Conservation (phyloP, 2,888 invertebrate genomes). For the Athalia cordata region DNA sequence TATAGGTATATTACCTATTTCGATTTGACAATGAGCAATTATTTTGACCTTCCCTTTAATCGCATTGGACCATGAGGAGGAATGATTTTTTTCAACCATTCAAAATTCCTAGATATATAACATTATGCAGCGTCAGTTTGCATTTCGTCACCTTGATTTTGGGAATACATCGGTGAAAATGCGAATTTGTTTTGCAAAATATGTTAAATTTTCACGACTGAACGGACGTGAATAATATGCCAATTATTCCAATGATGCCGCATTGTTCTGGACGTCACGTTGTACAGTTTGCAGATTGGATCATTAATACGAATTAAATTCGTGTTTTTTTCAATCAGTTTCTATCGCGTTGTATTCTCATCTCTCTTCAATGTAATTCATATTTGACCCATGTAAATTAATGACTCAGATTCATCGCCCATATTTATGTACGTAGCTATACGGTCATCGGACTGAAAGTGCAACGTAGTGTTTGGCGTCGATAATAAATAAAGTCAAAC, state of each 20-base stretch:
- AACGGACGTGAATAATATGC: neutral
- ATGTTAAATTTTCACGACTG: neutral
- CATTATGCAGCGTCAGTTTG: neutral
- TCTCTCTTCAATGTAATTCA: too few species aligned
- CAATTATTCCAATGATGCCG: neutral
- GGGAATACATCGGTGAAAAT: neutral
- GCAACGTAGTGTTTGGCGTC: too few species aligned
- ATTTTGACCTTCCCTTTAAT: slow-evolving; percentile 4
- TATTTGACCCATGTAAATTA: neutral
- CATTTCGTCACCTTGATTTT: too few species aligned
- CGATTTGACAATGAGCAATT: too few species aligned
- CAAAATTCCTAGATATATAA: too few species aligned
- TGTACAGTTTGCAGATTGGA: neutral
- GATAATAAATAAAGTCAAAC: too few species aligned
- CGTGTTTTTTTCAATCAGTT: slow-evolving; percentile 22
- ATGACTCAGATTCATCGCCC: neutral
- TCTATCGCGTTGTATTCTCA: neutral
- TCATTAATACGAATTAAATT: slow-evolving; percentile 20
- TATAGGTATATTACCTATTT: too few species aligned
- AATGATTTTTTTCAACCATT: neutral
- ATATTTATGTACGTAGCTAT: too few species aligned
- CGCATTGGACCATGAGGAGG: slow-evolving; percentile 5
- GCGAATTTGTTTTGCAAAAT: neutral
- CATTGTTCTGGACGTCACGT: neutral
- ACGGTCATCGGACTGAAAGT: too few species aligned